phyloP scores from a whole-genome alignment of 2,797 vertebrate genomes.

The Serranus cabrilla region DNA sequence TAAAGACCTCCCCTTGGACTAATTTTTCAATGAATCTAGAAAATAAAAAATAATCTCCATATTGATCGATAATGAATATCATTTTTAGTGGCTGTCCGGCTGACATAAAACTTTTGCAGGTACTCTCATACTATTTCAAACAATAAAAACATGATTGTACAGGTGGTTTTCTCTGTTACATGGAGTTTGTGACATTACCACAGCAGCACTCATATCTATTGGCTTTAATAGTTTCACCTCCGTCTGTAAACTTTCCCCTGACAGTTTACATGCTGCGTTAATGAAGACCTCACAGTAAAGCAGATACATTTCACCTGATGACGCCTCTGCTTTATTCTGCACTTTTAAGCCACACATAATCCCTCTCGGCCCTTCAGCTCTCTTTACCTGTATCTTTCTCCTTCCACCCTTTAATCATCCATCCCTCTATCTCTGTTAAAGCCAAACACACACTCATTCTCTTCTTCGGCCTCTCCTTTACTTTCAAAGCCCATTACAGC shows the following conservation, averaged over 20 bases:
- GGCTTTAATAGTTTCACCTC: conserved; percentile 2
- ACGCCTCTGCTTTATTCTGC: conserved; percentile 5
- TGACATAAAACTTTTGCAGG: no score
- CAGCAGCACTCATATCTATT: no score
- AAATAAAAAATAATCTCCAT: no score
- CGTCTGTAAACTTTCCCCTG: conserved; percentile 3
- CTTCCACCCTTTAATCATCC: conserved; percentile 18
- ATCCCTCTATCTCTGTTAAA: conserved; percentile 18
- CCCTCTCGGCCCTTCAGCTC: conserved; percentile 4
- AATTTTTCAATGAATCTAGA: no score
- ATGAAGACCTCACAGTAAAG: conserved; percentile 8
- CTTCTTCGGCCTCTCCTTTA: conserved; percentile 32
- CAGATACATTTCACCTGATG: neutral
- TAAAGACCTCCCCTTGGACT: no score
- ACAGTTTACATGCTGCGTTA: conserved; percentile 16
- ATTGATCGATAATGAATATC: no score
- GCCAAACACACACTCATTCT: conserved; percentile 27
- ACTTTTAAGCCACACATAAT: conserved; percentile 10
- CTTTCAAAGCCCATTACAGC: conserved; percentile 48
- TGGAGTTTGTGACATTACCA: no score
- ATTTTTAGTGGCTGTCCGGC: no score
- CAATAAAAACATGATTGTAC: no score
- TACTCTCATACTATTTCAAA: no score
- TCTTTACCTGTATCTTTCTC: conserved; percentile 12
- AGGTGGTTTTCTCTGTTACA: no score